Percentiles rank a stretch among this genome's conserved stretches.
phyloP scores from a whole-genome alignment of 2,113 vertebrate genomes.

The Neomonachus schauinslandi region DNA sequence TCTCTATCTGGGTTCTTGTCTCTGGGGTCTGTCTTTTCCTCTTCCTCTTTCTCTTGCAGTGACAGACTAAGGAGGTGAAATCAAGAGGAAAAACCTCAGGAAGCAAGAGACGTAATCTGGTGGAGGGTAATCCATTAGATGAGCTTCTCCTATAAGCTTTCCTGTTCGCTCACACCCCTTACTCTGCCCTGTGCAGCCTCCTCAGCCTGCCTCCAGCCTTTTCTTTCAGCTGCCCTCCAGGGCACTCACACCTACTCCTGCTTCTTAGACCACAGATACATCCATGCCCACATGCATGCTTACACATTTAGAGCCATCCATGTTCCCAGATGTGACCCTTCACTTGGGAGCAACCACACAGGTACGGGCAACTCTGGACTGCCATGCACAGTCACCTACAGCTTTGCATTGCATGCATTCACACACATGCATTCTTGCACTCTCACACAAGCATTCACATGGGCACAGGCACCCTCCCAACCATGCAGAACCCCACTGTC shows the following conservation, averaged over 20 bases:
- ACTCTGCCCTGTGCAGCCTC: not conserved
- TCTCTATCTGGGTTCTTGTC: not conserved
- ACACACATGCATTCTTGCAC: not conserved
- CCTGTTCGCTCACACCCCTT: not conserved
- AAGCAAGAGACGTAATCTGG: slow-evolving; percentile 5
- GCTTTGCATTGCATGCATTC: not conserved
- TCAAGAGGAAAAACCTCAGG: slow-evolving; percentile 35
- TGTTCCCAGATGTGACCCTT: not conserved
- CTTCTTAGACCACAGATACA: not conserved
- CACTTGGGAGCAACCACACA: not conserved
- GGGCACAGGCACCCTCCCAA: not conserved
- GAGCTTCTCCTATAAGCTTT: not conserved
- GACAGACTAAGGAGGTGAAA: slow-evolving; percentile 36
- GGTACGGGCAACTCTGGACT: not conserved
- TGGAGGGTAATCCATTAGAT: slow-evolving; percentile 55
- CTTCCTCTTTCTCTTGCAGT: slow-evolving; percentile 66
- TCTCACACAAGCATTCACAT: no score
- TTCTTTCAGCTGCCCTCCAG: not conserved
- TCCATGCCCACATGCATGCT: not conserved
- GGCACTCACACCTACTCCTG: not conserved
- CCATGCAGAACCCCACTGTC: not conserved
- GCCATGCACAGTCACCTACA: not conserved
- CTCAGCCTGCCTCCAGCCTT: not conserved
- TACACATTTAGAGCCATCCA: not conserved
- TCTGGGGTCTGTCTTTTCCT: slow-evolving; percentile 46